Conservation (phyloP, 2,113 vertebrate genomes). For the Campylomormyrus tamandua region DNA sequence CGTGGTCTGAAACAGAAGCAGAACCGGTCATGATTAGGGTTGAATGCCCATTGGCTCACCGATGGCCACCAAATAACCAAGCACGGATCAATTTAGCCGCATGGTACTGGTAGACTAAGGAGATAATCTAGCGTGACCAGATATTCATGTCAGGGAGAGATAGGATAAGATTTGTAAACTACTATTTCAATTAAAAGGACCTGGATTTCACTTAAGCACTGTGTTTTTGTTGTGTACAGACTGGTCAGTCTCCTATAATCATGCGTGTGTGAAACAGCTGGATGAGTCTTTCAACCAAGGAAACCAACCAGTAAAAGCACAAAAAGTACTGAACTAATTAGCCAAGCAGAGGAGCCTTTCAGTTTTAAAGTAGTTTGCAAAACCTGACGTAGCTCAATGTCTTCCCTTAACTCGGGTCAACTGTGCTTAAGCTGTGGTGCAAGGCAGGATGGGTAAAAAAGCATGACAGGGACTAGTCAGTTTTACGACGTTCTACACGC, state of each 20-base stretch:
- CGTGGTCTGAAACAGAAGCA: constrained; percentile 74
- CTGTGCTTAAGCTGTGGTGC: not conserved
- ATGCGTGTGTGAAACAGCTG: not conserved
- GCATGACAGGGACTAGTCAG: not conserved
- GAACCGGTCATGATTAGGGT: not conserved
- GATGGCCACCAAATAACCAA: not conserved
- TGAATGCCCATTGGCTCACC: not conserved
- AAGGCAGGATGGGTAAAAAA: not conserved
- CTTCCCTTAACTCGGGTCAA: not conserved
- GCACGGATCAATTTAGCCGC: not conserved
- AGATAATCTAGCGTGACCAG: not conserved
- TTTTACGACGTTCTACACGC: not conserved
- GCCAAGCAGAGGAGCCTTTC: not conserved
- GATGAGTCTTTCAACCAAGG: not conserved
- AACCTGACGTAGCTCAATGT: not conserved
- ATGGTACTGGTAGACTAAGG: not conserved
- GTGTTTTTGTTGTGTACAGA: not conserved
- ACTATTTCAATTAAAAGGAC: not conserved
- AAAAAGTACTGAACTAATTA: not conserved
- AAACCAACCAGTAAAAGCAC: not conserved
- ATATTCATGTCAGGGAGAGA: not conserved
- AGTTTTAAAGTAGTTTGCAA: not conserved
- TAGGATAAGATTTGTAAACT: too few species aligned
- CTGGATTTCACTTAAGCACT: not conserved
- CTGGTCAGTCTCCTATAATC: not conserved